These are phyloP conservation scores for Silvanus unidentatus DNA, from an alignment of 2,888 invertebrate species.

Conservation along the genomic window DNA sequence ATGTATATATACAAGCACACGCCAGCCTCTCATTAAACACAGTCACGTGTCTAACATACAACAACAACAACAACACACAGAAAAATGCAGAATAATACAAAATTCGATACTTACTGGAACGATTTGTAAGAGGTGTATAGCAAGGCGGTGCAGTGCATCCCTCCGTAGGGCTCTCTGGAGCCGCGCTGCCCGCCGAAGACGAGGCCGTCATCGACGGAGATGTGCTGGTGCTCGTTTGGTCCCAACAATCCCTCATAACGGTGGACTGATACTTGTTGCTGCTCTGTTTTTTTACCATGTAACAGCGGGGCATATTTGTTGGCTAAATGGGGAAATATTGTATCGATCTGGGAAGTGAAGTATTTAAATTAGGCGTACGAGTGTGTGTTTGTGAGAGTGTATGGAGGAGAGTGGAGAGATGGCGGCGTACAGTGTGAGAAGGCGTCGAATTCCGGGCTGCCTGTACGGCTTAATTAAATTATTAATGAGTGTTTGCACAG, in stretches of 20 bases:
- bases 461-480: conserved; percentile 1
- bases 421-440: neutral
- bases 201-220: conserved; percentile 11
- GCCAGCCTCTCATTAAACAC: too few species aligned
- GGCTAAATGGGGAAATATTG: conserved; percentile 9
- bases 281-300: conserved; percentile 67
- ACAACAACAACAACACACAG: too few species aligned
- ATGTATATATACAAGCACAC: too few species aligned
- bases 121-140: conserved; percentile 50
- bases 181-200: conserved; percentile 31
- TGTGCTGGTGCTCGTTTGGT: conserved; percentile 37
- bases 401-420: neutral
- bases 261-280: conserved; percentile 49
- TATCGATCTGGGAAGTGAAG: conserved; percentile 11
- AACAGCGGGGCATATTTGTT: conserved; percentile 62
- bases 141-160: conserved; percentile 57
- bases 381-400: neutral
- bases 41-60: too few species aligned
- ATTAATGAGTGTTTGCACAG: conserved; percentile 2
- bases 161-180: conserved; percentile 54
- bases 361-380: conserved; percentile 1
- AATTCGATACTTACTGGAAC: conserved; percentile 27
- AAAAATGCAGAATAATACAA: neutral
- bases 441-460: neutral
- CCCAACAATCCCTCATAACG: conserved; percentile 45